Evolutionary conservation across 2,888 invertebrate species (phyloP).

Genomic region (Teinopalpus imperialis): DNA sequence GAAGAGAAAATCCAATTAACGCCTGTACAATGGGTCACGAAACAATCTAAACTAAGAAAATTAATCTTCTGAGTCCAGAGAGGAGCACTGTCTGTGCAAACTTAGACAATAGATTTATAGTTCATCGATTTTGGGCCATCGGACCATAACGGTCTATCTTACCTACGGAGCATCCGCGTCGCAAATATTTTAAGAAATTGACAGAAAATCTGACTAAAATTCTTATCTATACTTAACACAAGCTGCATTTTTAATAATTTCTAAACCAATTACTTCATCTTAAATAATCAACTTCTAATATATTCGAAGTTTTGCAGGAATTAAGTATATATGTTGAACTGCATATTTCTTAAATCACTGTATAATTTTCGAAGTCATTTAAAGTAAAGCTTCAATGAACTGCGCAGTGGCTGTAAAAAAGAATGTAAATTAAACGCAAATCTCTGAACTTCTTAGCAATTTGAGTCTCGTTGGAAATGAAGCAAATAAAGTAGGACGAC

Average conservation of each 20-base stretch:
- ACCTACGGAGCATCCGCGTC: constrained; percentile 26
- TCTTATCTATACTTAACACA: too few relatives aligned
- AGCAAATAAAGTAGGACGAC: constrained; percentile 61
- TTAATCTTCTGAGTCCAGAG: constrained; percentile 80
- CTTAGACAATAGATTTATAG: constrained; percentile 82
- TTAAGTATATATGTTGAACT: too few relatives aligned
- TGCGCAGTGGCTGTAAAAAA: constrained; percentile 12
- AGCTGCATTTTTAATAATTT: too few relatives aligned
- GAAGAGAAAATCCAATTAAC: constrained; percentile 80
- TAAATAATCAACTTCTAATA: too few relatives aligned
- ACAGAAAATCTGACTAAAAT: not conserved
- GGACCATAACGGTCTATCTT: constrained; percentile 53
- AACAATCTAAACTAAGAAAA: constrained; percentile 83
- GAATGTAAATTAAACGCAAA: constrained; percentile 42
- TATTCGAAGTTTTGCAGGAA: too few relatives aligned
- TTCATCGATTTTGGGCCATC: constrained; percentile 77
- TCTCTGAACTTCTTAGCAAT: constrained; percentile 61
- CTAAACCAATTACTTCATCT: too few relatives aligned
- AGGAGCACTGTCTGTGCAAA: constrained; percentile 76
- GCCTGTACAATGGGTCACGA: constrained; percentile 80
- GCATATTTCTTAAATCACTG: too few relatives aligned
- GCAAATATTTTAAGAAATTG: constrained; percentile 29
- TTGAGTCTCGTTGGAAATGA: constrained; percentile 60
- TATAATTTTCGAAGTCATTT: constrained; percentile 2
- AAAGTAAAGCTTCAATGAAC: constrained; percentile 13